Evolutionary conservation across 2,113 vertebrate genomes (phyloP).

Genomic region (Phalacrocorax brasilianus): DNA sequence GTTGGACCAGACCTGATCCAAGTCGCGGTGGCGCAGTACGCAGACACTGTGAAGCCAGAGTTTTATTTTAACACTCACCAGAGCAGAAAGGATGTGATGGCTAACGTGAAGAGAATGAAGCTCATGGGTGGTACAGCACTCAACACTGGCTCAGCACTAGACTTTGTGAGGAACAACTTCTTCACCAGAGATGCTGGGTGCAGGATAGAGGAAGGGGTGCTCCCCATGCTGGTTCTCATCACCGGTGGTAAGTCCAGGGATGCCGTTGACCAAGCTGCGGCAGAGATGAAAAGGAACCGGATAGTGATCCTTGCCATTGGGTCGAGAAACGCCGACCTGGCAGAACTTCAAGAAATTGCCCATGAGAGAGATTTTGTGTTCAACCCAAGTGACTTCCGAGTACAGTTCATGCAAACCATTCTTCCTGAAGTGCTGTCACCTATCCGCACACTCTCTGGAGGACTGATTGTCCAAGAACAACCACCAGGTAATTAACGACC

Average conservation of each 20-base stretch:
- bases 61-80: conserved; percentile 83
- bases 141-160: conserved; percentile 86
- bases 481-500: conserved; percentile 76
- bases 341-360: conserved; percentile 83
- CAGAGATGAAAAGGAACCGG: conserved; percentile 74
- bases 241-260: conserved; percentile 87
- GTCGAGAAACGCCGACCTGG: conserved; percentile 61
- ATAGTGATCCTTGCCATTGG: conserved; percentile 84
- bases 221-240: conserved; percentile 87
- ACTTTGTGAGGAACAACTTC: conserved; percentile 82
- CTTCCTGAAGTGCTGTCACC: conserved; percentile 67
- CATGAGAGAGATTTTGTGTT: conserved; percentile 76
- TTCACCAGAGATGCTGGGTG: conserved; percentile 79
- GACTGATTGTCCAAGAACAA: conserved; percentile 53
- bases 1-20: conserved; percentile 87
- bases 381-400: conserved; percentile 75
- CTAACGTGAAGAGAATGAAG: conserved; percentile 73
- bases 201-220: conserved; percentile 78
- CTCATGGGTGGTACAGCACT: conserved; percentile 65
- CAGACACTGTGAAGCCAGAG: conserved; percentile 75
- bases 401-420: conserved; percentile 59
- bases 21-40: conserved; percentile 86
- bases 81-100: conserved; percentile 66
- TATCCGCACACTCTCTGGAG: conserved; percentile 84
- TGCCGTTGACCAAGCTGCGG: conserved; percentile 70